Conservation (phyloP, 2,888 invertebrate genomes). For the Buathra laborator region DNA sequence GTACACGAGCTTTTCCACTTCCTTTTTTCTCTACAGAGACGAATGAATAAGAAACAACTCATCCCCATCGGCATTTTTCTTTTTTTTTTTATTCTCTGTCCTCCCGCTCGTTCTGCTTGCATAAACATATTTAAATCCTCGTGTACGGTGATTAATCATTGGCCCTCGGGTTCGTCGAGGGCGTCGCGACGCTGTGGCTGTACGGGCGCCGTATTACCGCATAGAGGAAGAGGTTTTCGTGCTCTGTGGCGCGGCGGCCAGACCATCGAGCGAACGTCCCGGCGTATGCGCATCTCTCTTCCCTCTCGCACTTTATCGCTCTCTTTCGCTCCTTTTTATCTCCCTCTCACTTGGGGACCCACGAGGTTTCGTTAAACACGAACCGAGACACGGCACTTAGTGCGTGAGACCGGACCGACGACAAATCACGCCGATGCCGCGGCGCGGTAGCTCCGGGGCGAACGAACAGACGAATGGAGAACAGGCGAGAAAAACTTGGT, state of each 20-base stretch:
- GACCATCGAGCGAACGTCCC: slow-evolving; percentile 10
- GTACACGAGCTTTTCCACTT: slow-evolving; percentile 1
- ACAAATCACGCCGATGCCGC: slow-evolving; percentile 56
- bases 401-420: slow-evolving; percentile 59
- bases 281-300: slow-evolving; percentile 41
- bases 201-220: slow-evolving; percentile 48
- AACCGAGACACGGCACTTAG: slow-evolving; percentile 56
- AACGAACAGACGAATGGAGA: slow-evolving; percentile 24
- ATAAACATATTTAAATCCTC: slow-evolving; percentile 50
- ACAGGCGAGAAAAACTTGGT: slow-evolving; percentile 55
- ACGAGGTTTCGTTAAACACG: slow-evolving; percentile 62
- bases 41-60: slow-evolving; percentile 24
- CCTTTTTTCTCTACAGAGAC: background rate
- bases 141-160: slow-evolving; percentile 57
- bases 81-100: background rate
- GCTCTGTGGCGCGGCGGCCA: slow-evolving; percentile 37
- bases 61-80: background rate
- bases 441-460: slow-evolving; percentile 20
- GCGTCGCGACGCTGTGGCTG: slow-evolving; percentile 60
- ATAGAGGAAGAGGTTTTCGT: slow-evolving; percentile 57
- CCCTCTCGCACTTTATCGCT: background rate
- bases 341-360: slow-evolving; percentile 22
- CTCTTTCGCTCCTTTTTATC: background rate
- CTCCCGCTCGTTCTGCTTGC: slow-evolving; percentile 35
- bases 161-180: slow-evolving; percentile 53